These are phyloP conservation scores for Tragelaphus buxtoni DNA, from an alignment of 2,113 vertebrate genomes.

Conservation along the genomic window DNA sequence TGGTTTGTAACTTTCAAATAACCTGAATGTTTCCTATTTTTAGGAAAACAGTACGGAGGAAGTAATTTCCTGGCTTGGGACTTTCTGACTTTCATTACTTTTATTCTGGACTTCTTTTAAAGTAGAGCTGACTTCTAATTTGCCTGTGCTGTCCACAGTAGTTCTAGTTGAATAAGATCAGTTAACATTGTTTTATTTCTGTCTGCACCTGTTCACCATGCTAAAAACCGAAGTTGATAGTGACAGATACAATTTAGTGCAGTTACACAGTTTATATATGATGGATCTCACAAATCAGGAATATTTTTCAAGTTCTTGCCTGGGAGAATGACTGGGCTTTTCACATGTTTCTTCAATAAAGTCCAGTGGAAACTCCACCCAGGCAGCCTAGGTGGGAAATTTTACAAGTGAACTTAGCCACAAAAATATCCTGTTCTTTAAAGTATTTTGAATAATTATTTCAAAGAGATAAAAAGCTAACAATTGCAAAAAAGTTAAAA, in stretches of 20 bases:
- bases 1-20: background rate
- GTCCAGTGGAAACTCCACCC: background rate
- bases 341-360: background rate
- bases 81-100: constrained; percentile 1
- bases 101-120: constrained; percentile 24
- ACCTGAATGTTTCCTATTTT: background rate
- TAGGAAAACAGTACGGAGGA: background rate
- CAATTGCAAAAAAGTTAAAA: background rate
- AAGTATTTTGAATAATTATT: background rate
- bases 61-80: background rate
- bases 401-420: background rate
- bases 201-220: constrained; percentile 68
- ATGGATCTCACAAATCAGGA: constrained; percentile 5
- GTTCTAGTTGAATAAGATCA: constrained; percentile 35
- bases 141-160: background rate
- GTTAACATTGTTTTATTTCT: constrained; percentile 72
- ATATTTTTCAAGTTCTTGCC: background rate
- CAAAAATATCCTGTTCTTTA: background rate
- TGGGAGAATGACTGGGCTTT: background rate
- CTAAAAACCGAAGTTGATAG: constrained; percentile 62
- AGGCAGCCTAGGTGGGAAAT: background rate
- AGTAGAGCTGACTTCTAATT: background rate
- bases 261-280: constrained; percentile 37
- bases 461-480: background rate
- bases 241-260: constrained; percentile 50